A percentile compares a stretch with the other conserved stretches of the same genome.
Conservation (phyloP, 2,113 vertebrate genomes). For the Pelobates fuscus region DNA sequence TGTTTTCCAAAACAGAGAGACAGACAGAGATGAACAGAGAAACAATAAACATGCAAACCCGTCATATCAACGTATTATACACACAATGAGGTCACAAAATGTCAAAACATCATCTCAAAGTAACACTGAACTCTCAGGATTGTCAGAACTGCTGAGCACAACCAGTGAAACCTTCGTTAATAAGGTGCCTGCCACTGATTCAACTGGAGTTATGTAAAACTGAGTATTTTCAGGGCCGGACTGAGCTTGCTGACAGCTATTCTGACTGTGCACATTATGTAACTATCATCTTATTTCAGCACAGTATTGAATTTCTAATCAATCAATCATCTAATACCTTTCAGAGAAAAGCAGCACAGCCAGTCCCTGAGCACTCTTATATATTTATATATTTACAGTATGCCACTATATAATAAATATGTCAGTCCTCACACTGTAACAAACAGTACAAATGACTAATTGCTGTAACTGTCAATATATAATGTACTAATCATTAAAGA, state of each 20-base stretch:
- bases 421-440: not conserved
- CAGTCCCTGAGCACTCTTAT: not conserved
- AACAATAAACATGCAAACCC: too few relatives aligned
- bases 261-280: not conserved
- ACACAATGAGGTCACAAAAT: not conserved
- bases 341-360: not conserved
- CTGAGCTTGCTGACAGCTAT: constrained; percentile 11
- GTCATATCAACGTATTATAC: too few relatives aligned
- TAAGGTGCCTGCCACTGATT: not conserved
- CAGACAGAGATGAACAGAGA: too few relatives aligned
- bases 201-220: not conserved
- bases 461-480: too few relatives aligned
- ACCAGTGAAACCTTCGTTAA: not conserved
- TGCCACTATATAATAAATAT: not conserved
- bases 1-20: too few relatives aligned
- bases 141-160: not conserved
- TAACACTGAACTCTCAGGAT: not conserved
- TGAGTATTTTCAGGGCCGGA: not conserved
- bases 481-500: too few relatives aligned
- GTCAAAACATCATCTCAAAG: not conserved
- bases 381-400: not conserved
- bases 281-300: not conserved
- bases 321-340: not conserved
- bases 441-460: too few relatives aligned
- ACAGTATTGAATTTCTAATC: constrained; percentile 1